These are phyloP conservation scores for Meteorus cinctellus DNA, from an alignment of 2,888 invertebrate species.

Conservation along the genomic window DNA sequence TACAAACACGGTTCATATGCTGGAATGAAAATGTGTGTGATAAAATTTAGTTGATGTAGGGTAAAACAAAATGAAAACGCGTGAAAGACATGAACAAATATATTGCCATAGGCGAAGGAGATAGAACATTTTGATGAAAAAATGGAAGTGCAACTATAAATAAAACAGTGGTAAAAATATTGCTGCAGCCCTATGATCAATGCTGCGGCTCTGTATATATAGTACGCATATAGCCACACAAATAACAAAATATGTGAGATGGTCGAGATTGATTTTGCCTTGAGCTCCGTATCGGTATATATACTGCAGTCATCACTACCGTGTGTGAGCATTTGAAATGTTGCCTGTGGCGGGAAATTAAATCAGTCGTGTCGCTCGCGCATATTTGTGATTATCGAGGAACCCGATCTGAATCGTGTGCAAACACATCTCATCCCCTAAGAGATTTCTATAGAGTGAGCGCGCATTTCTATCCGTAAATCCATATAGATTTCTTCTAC, in stretches of 20 bases:
- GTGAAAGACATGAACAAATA: background rate
- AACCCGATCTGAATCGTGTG: constrained; percentile 33
- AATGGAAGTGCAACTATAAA: constrained; percentile 1
- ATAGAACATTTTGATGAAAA: background rate
- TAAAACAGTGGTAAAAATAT: background rate
- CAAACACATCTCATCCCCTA: constrained; percentile 17
- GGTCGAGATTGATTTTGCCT: constrained; percentile 39
- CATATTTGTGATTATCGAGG: constrained; percentile 38
- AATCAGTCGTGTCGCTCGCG: constrained; percentile 23
- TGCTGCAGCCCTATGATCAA: background rate
- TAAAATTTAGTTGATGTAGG: background rate
- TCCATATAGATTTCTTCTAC: background rate
- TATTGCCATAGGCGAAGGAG: constrained; percentile 29
- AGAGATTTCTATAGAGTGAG: constrained; percentile 23
- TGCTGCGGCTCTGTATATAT: constrained; percentile 3
- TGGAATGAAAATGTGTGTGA: constrained; percentile 25
- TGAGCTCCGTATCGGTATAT: constrained; percentile 20
- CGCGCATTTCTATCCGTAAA: background rate
- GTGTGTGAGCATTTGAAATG: constrained; percentile 12
- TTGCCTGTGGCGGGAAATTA: constrained; percentile 34
- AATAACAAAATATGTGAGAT: constrained; percentile 24
- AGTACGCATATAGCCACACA: background rate
- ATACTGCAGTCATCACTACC: constrained; percentile 13
- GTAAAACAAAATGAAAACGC: constrained; percentile 3
- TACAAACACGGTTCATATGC: background rate